These are phyloP conservation scores for Acanthosepion lycidas DNA, from an alignment of 2,888 invertebrate species.

Conservation along the genomic window DNA sequence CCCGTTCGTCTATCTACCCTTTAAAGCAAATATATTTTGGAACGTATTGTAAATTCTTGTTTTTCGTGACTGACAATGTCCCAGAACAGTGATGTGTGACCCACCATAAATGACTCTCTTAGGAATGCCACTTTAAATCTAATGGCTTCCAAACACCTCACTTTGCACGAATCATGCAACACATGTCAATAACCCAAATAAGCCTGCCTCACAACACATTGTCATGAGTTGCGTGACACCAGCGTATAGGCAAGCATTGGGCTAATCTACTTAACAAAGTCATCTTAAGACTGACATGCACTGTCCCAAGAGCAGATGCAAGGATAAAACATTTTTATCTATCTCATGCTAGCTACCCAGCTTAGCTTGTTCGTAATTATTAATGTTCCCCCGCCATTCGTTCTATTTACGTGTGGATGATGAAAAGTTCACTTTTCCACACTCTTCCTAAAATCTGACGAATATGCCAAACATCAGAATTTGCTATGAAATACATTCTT, in stretches of 20 bases:
- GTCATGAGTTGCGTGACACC: neutral
- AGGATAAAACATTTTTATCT: neutral
- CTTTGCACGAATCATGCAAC: neutral
- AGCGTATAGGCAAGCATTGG: neutral
- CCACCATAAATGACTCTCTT: slow-evolving; percentile 2
- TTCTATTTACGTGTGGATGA: too few relatives aligned
- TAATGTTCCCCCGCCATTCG: neutral
- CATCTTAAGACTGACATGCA: slow-evolving; percentile 3
- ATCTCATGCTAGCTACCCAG: neutral
- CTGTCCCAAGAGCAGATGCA: neutral
- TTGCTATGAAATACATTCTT: too few relatives aligned
- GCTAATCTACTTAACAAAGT: neutral
- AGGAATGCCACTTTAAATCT: neutral
- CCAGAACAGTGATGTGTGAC: slow-evolving; percentile 24
- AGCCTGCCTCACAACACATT: neutral
- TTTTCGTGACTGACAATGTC: neutral
- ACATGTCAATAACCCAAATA: neutral
- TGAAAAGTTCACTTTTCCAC: too few relatives aligned
- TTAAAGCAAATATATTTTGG: neutral
- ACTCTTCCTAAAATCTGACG: too few relatives aligned
- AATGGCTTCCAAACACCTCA: neutral
- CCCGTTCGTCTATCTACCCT: too few relatives aligned
- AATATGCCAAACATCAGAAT: too few relatives aligned
- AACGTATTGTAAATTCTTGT: neutral
- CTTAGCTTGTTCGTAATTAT: neutral